A percentile compares a stretch with the other conserved stretches of the same genome.
phyloP scores from a whole-genome alignment of 2,797 vertebrate species.

The Lophius americanus region DNA sequence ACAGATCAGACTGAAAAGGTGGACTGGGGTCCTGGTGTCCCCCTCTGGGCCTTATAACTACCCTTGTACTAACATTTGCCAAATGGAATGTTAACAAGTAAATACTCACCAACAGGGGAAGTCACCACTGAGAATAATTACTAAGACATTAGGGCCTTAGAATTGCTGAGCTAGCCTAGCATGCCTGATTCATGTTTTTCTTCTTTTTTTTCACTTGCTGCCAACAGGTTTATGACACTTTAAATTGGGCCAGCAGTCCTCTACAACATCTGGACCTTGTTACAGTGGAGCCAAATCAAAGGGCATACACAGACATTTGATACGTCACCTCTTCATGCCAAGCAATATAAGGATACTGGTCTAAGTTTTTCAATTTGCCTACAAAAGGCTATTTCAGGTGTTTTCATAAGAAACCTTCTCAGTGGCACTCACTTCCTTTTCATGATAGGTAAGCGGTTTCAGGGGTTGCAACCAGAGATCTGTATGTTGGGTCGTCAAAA shows the following conservation, averaged over 20 bases:
- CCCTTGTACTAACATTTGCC: conserved; percentile 49
- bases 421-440: conserved; percentile 32
- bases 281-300: conserved; percentile 73
- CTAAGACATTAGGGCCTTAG: conserved; percentile 62
- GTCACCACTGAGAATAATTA: conserved; percentile 75
- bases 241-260: conserved; percentile 55
- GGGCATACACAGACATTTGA: conserved; percentile 72
- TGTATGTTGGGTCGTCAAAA: conserved; percentile 26
- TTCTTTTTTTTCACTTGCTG: conserved; percentile 11
- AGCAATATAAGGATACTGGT: conserved; percentile 50
- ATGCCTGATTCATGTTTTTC: conserved; percentile 28
- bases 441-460: conserved; percentile 35
- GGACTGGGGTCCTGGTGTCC: conserved; percentile 21
- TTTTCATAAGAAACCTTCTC: conserved; percentile 53
- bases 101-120: conserved; percentile 61
- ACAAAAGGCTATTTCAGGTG: conserved; percentile 35
- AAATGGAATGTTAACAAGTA: conserved; percentile 79
- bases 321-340: conserved; percentile 64
- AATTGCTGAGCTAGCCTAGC: conserved; percentile 60
- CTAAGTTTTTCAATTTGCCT: conserved; percentile 38
- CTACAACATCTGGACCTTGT: conserved; percentile 76
- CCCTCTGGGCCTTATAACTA: conserved; percentile 47
- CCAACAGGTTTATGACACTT: conserved; percentile 77
- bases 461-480: conserved; percentile 29
- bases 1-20: conserved; percentile 8